These are phyloP conservation scores for Bedellia somnulentella DNA, from an alignment of 2,888 invertebrate genomes.

Conservation along the genomic window DNA sequence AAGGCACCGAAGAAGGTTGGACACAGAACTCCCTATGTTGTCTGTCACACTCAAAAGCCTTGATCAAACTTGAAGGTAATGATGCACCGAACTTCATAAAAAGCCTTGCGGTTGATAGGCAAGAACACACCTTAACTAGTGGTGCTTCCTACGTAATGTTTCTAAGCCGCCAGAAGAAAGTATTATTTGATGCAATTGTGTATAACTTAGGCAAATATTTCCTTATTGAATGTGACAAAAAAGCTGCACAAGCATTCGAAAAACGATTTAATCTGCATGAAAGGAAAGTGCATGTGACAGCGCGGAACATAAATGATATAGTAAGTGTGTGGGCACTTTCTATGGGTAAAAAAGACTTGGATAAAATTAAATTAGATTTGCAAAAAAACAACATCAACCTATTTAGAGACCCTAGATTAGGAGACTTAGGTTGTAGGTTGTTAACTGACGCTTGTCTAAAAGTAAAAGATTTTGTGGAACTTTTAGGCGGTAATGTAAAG, in stretches of 20 bases:
- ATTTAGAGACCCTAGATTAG: constrained; percentile 70
- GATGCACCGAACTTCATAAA: too few species aligned
- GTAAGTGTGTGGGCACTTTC: constrained; percentile 68
- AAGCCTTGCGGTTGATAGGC: too few species aligned
- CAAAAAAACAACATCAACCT: constrained; percentile 17
- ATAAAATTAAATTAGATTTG: constrained; percentile 13
- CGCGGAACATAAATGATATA: constrained; percentile 61
- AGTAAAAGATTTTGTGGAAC: constrained; percentile 23
- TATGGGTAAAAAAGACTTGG: constrained; percentile 15
- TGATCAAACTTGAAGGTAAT: too few species aligned
- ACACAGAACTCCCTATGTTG: too few species aligned
- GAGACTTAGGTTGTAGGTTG: constrained; percentile 66
- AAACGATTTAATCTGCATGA: constrained; percentile 79
- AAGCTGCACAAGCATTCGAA: constrained; percentile 56
- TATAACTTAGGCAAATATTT: too few species aligned
- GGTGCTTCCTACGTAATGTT: too few species aligned
- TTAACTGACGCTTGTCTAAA: constrained; percentile 40
- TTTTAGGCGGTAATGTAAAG: constrained; percentile 19
- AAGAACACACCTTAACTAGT: too few species aligned
- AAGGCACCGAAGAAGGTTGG: too few species aligned
- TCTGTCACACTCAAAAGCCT: too few species aligned
- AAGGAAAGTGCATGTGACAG: constrained; percentile 74
- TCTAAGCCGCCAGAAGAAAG: too few species aligned
- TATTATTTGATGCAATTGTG: too few species aligned
- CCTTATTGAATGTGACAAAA: constrained; percentile 79